Base-by-base conservation (phyloP, 2,113 vertebrate species). In the Platichthys flesus region DNA sequence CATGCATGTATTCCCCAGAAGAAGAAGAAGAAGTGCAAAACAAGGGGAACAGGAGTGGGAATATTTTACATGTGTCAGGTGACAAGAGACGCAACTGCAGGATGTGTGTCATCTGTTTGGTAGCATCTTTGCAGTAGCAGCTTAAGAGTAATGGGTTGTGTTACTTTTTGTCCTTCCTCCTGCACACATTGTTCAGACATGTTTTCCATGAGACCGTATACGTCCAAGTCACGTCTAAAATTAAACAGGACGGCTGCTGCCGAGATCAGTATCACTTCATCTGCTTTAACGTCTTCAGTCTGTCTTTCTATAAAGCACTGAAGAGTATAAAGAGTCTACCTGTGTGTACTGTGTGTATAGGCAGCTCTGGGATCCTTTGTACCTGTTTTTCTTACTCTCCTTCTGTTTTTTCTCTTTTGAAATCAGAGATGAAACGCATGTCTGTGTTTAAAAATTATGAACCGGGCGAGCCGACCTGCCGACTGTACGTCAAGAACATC, bases 401-500 rank as follows among this genome's bases (percentile, higher is more conserved):
- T 28, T 28, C 26, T 5, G 0, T 45, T 12, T 35, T 21, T 15
- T 4, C 42, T n/a, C 59, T 49, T 85, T 86, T 76, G 12, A 83
- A 89, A 87, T 54, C 94, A 99, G 98, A 99, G 95, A 98, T 99
- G 90, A 96, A 96, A 92, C 96, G 92, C 79, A 95, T 96, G 84
- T 96, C 98, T 28, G 96, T 99, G 84, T 99, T 97, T 92, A 99
- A 97, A 94, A 97, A 95, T 78, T 99, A 99, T 57, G 96, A 98
- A 60, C 92, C 97, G 0, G 98, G 98, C 40, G 98, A 99, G 89
- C 96, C 97, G 16, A 99, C 97, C 37, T 99, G 98, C 93, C 95
- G 97, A 79, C 96, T 99, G 84, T 99, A 99, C 71, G 97, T 99
- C 90, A 99, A 99, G 93, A 99, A 99, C 92, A 95, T 99, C 70